phyloP scores from a whole-genome alignment of 2,797 vertebrate species.

The Peromyscus melanophrys region DNA sequence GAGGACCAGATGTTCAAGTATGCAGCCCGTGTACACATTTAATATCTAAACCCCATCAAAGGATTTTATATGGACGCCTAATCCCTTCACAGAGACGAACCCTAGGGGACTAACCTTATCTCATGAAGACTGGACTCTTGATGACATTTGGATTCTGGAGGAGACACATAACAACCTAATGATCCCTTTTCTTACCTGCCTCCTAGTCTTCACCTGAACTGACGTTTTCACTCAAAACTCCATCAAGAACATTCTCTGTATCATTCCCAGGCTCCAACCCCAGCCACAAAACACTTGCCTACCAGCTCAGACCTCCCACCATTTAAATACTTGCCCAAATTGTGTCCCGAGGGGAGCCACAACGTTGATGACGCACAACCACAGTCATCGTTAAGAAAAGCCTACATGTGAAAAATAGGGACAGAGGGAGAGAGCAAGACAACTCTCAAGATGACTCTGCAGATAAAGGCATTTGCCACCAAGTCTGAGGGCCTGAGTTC shows the following conservation, averaged over 20 bases:
- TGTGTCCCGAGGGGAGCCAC: not conserved
- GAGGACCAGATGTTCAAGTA: not conserved
- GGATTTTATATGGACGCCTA: not conserved
- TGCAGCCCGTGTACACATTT: not conserved
- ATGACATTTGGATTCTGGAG: not conserved
- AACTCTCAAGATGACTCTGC: not conserved
- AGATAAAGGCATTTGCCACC: not conserved
- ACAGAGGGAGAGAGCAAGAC: not conserved
- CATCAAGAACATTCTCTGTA: not conserved
- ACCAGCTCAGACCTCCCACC: not conserved
- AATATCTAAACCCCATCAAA: not conserved
- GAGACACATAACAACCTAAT: not conserved
- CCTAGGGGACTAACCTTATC: not conserved
- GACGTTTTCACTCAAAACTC: not conserved
- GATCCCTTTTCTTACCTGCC: not conserved
- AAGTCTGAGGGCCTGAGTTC: not conserved
- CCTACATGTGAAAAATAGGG: not conserved
- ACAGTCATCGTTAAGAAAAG: not conserved
- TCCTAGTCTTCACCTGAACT: not conserved
- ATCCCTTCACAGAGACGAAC: not conserved
- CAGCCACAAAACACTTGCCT: not conserved
- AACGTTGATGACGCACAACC: accelerated
- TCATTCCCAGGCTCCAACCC: not conserved
- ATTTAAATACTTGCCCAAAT: not conserved
- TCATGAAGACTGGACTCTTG: not conserved